These are phyloP conservation scores for Archaeoteleia sp. DNA, from an alignment of 2,888 invertebrate genomes.

Conservation along the genomic window DNA sequence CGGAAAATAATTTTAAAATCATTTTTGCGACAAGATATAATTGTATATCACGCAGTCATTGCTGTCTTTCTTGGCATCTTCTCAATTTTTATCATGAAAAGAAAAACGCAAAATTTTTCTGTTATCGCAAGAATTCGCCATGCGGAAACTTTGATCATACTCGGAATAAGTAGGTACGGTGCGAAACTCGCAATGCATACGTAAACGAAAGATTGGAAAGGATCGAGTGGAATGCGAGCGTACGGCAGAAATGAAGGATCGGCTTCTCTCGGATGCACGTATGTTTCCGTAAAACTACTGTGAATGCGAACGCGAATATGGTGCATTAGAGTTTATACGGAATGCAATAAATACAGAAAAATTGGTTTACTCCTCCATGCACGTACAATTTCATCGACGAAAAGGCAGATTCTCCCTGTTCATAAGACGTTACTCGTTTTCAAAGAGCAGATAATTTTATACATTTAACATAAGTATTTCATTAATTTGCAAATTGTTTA, in stretches of 20 bases:
- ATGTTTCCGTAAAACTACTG: conserved; percentile 43
- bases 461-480: too few species aligned
- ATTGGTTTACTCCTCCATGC: conserved; percentile 29
- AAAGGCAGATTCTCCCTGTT: too few species aligned
- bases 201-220: conserved; percentile 50
- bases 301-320: conserved; percentile 38
- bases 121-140: conserved; percentile 35
- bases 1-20: too few species aligned
- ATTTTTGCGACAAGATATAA: too few species aligned
- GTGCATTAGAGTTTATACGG: conserved; percentile 38
- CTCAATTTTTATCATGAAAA: too few species aligned
- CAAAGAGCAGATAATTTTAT: too few species aligned
- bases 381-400: too few species aligned
- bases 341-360: conserved; percentile 37
- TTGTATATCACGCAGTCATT: too few species aligned
- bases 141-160: conserved; percentile 50
- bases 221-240: conserved; percentile 44
- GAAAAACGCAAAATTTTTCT: conserved; percentile 37
- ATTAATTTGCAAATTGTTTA: too few species aligned
- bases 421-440: too few species aligned
- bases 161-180: conserved; percentile 37
- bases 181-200: conserved; percentile 50
- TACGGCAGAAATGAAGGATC: conserved; percentile 42
- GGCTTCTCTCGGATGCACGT: conserved; percentile 46
- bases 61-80: too few species aligned